Evolutionary conservation across 2,888 invertebrate genomes (phyloP).

Genomic region (Azorinus chamasolen): DNA sequence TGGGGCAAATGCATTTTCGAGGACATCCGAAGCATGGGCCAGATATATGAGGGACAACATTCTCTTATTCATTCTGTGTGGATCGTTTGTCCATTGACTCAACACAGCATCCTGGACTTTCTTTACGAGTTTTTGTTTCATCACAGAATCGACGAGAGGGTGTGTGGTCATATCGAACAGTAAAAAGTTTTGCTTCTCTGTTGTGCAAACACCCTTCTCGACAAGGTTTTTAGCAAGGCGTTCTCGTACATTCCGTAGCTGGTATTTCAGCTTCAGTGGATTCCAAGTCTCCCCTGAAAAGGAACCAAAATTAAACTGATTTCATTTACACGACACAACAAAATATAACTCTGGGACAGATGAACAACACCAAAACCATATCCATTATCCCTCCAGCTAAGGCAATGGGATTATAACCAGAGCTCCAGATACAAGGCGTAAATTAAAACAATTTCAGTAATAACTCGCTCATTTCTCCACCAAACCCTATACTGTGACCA

Average conservation of each 20-base stretch:
- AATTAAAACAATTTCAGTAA: too few species aligned
- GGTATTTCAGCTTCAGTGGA: constrained; percentile 98
- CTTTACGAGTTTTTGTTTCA: constrained; percentile 98
- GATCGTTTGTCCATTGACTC: constrained; percentile 97
- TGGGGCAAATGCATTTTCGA: constrained; percentile 99
- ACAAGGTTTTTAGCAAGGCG: constrained; percentile 99
- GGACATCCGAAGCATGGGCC: constrained; percentile 99
- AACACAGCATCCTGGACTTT: constrained; percentile 98
- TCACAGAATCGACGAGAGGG: constrained; percentile 97
- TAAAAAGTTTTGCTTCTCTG: constrained; percentile 99
- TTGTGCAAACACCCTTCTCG: constrained; percentile 99
- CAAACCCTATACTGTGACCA: too few species aligned
- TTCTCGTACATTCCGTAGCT: constrained; percentile 99
- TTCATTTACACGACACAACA: too few species aligned
- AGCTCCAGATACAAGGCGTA: too few species aligned
- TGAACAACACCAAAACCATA: too few species aligned
- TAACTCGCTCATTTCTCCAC: too few species aligned
- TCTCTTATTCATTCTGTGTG: constrained; percentile 98
- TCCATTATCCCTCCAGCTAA: too few species aligned
- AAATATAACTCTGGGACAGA: too few species aligned
- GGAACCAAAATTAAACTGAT: too few species aligned
- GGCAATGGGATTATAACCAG: too few species aligned
- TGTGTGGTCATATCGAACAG: constrained; percentile 99
- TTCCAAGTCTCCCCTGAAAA: constrained; percentile 99
- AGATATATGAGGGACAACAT: constrained; percentile 97